These are phyloP conservation scores for Patagioenas fasciata DNA, from an alignment of 2,113 vertebrate genomes.

Conservation along the genomic window DNA sequence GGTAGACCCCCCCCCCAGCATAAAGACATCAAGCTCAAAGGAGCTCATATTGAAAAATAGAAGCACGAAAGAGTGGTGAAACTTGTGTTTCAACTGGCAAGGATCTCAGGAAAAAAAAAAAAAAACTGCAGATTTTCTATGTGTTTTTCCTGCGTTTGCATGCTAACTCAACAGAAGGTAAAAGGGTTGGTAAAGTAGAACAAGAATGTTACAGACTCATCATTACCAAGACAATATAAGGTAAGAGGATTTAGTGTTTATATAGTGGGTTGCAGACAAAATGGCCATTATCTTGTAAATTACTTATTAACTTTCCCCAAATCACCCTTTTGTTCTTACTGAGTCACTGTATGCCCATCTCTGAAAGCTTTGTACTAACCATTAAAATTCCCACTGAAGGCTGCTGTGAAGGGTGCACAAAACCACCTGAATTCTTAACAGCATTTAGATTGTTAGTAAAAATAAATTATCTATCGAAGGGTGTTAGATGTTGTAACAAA, in stretches of 20 bases:
- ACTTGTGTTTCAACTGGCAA: background rate
- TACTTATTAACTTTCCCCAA: background rate
- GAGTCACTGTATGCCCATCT: background rate
- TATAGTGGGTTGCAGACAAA: background rate
- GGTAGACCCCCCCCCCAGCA: background rate
- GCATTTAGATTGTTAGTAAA: background rate
- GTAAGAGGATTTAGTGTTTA: background rate
- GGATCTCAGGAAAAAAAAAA: background rate
- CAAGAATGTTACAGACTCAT: background rate
- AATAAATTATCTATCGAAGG: background rate
- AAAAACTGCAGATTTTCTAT: background rate
- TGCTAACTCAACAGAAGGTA: background rate
- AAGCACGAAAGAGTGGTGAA: background rate
- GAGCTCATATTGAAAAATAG: background rate
- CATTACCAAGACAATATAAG: background rate
- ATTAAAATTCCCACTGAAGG: background rate
- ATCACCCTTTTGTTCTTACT: rapidly evolving
- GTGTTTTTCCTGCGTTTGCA: background rate
- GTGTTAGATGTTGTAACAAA: background rate
- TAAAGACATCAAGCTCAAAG: background rate
- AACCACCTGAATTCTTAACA: background rate
- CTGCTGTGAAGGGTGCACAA: background rate
- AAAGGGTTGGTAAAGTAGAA: background rate
- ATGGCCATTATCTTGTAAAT: background rate
- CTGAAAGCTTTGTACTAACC: background rate